Evolutionary conservation across 2,888 invertebrate genomes (phyloP).

Genomic region (Sphaerophoria taeniata): DNA sequence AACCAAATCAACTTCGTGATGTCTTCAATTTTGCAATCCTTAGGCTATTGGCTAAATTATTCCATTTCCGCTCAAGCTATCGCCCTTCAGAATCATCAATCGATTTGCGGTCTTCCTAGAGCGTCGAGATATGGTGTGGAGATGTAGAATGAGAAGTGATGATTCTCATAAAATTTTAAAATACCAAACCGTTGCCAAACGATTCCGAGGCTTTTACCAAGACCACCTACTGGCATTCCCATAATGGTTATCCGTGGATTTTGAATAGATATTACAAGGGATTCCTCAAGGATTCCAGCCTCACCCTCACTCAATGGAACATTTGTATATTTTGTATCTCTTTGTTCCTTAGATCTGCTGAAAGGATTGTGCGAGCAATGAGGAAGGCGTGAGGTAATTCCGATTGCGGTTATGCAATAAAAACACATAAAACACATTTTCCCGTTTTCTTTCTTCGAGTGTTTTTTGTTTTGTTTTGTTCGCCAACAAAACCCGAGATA

Average conservation of each 20-base stretch:
- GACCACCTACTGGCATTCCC: slow-evolving; percentile 50
- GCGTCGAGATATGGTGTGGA: slow-evolving; percentile 62
- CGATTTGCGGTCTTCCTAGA: slow-evolving; percentile 59
- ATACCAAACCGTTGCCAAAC: slow-evolving; percentile 24
- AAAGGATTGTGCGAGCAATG: slow-evolving; percentile 70
- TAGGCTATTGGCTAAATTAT: slow-evolving; percentile 53
- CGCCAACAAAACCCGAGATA: slow-evolving; percentile 12
- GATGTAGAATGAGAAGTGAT: slow-evolving; percentile 63
- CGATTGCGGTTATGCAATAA: slow-evolving; percentile 29
- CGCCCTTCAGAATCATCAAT: slow-evolving; percentile 65
- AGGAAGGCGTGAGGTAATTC: slow-evolving; percentile 66
- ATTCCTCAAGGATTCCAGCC: slow-evolving; percentile 43
- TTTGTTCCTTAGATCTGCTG: slow-evolving; percentile 57
- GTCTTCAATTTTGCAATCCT: slow-evolving; percentile 33
- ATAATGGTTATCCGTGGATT: slow-evolving; percentile 70
- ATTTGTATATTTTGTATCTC: slow-evolving; percentile 61
- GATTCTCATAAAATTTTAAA: slow-evolving; percentile 74
- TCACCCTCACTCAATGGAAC: slow-evolving; percentile 27
- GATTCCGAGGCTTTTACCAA: slow-evolving; percentile 49
- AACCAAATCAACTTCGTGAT: slow-evolving; percentile 8
- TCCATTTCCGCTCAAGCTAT: slow-evolving; percentile 50
- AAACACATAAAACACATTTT: slow-evolving; percentile 24
- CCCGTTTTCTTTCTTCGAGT: slow-evolving; percentile 1
- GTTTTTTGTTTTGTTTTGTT: slow-evolving; percentile 1
- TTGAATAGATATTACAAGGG: slow-evolving; percentile 46